These are phyloP conservation scores for Pseudomugil gertrudae DNA, from an alignment of 2,797 vertebrate species.

Conservation along the genomic window DNA sequence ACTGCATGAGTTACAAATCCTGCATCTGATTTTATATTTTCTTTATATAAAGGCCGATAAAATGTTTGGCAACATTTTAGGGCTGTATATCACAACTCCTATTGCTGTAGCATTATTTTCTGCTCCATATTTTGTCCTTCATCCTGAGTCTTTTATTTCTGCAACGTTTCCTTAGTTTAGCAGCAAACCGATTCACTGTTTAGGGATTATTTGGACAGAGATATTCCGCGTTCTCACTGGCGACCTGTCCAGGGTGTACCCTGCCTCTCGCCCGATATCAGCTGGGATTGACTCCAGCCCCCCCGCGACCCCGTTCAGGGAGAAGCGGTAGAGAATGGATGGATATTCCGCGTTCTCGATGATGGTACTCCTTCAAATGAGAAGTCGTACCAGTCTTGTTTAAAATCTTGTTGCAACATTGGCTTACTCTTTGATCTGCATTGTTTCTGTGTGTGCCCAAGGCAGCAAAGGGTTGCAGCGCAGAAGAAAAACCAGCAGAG, in stretches of 20 bases:
- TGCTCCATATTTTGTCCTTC: not conserved
- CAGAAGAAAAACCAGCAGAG: constrained; percentile 43
- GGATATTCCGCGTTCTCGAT: no score
- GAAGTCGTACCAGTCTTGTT: constrained; percentile 65
- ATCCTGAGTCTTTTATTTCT: not conserved
- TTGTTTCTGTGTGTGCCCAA: constrained; percentile 29
- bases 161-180: not conserved
- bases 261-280: no score
- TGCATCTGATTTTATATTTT: constrained; percentile 12
- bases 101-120: constrained; percentile 6
- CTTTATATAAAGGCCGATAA: constrained; percentile 2
- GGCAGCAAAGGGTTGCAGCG: constrained; percentile 21
- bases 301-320: no score
- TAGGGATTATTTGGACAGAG: not conserved
- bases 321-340: no score
- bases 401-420: constrained; percentile 62
- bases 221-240: no score
- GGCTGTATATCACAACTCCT: not conserved
- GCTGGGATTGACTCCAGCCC: no score
- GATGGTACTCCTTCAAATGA: constrained; percentile 49
- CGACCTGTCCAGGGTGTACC: no score
- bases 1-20: constrained; percentile 21
- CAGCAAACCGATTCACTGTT: not conserved
- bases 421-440: constrained; percentile 35
- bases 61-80: not conserved